phyloP scores from a whole-genome alignment of 2,113 vertebrate genomes.

The Silurus asotus region DNA sequence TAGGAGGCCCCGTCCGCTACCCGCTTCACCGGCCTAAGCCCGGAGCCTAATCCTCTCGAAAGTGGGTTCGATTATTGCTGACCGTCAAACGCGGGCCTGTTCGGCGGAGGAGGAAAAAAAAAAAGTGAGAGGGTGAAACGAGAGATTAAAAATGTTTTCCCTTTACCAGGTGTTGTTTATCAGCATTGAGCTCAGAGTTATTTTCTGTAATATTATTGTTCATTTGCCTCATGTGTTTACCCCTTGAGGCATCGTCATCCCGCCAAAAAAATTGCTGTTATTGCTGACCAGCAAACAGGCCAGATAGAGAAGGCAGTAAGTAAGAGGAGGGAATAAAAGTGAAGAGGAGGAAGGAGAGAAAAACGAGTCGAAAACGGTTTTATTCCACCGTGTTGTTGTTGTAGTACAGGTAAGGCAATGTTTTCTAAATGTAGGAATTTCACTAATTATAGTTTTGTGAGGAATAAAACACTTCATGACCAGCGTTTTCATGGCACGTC shows the following conservation, averaged over 20 bases:
- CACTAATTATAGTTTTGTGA: not conserved
- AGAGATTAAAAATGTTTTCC: conserved; percentile 38
- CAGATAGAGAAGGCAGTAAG: not conserved
- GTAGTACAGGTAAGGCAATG: too few species aligned
- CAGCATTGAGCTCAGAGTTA: conserved; percentile 30
- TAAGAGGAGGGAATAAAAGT: not conserved
- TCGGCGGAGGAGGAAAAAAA: conserved; percentile 39
- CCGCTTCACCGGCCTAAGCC: conserved; percentile 99
- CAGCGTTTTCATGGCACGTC: not conserved
- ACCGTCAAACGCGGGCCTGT: conserved; percentile 95
- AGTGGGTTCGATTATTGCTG: conserved; percentile 99
- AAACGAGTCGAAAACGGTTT: not conserved
- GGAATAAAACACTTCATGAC: not conserved
- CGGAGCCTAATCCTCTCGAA: conserved; percentile 99
- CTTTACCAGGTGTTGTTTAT: conserved; percentile 25
- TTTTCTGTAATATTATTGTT: conserved; percentile 45
- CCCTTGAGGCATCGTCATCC: not conserved
- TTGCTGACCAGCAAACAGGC: conserved; percentile 19
- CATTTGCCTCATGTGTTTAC: conserved; percentile 38
- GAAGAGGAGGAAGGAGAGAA: not conserved
- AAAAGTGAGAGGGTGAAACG: not conserved
- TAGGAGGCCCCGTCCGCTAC: conserved; percentile 82
- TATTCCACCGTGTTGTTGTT: not conserved
- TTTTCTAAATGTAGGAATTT: not conserved
- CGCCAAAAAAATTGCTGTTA: conserved; percentile 57